These are phyloP conservation scores for Oxyruncus cristatus DNA, from an alignment of 2,113 vertebrate genomes.

Conservation along the genomic window DNA sequence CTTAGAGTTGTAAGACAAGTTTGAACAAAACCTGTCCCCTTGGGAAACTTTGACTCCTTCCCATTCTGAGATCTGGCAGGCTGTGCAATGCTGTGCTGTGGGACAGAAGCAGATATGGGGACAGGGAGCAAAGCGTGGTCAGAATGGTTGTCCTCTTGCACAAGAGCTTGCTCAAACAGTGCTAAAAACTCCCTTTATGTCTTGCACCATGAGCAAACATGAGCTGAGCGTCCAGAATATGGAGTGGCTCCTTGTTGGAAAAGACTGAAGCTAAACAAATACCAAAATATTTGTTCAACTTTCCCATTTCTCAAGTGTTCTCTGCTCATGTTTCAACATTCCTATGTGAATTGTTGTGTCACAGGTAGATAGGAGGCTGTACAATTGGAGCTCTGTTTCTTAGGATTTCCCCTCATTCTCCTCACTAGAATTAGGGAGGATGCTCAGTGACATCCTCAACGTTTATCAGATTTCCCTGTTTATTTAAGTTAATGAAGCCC, in stretches of 20 bases:
- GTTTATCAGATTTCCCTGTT: not conserved
- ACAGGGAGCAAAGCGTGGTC: not conserved
- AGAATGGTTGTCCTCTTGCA: not conserved
- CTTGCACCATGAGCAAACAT: not conserved
- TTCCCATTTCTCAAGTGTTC: not conserved
- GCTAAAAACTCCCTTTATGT: not conserved
- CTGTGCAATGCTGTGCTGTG: not conserved
- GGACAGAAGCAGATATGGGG: not conserved
- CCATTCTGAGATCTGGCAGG: not conserved
- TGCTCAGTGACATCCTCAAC: not conserved
- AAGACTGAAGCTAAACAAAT: not conserved
- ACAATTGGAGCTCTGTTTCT: accelerated
- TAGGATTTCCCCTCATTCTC: not conserved
- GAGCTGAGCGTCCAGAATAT: not conserved
- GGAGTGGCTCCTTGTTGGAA: not conserved
- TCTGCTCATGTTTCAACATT: accelerated
- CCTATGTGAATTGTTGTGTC: not conserved
- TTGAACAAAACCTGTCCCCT: not conserved
- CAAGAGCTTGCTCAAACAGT: not conserved
- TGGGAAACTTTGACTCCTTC: not conserved
- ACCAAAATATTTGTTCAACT: not conserved
- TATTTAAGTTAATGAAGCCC: not conserved
- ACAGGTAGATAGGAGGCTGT: accelerated
- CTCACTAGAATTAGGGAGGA: not conserved
- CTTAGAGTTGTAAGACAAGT: not conserved